Evolutionary conservation across 2,888 invertebrate genomes (phyloP), one percentile per base, ranked within the genome.

Genomic region (Ganaspis brasiliensis): DNA sequence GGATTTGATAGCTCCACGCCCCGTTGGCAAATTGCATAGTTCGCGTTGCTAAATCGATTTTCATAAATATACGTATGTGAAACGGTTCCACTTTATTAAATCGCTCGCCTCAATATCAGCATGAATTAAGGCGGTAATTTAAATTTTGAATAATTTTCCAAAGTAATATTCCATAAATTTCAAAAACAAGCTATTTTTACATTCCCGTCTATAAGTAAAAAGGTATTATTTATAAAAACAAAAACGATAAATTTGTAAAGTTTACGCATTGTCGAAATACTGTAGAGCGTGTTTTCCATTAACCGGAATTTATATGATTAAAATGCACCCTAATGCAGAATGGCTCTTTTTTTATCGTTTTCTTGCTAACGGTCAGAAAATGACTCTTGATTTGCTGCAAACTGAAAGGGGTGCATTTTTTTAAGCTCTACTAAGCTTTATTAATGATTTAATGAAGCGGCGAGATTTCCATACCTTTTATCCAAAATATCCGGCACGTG

Each of bases 1-100:
- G 52, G 52, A 76, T 75, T 55, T 56, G 52, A 24, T 24, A 63
- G 21, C 61, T 19, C 19, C 63, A 40, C n/a, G 52, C 40, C 35
- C 35, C 14, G 19, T 2, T 35, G 12, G 16, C 4, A 63, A 63
- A 61, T 26, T 63, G 21, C 21, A 63, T 19, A 61, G 55, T 59
- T 35, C 37, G 16, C n/a, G 16, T 14, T 49, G 12, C n/a, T 24
- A 12, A 26, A 31, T 73, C 9, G n/a, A 21, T n/a, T 24, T 71
- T 45, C 19, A 74, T 49, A 73, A 57, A 61, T 21, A 61, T 37
- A 61, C 24, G 61, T 12, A 24, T 37, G 61, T 40, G 49, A 59
- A 35, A 40, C 24, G 19, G 31, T 52, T 73, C 10, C 16, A 21
- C 9, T n/a, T 52, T 52, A 63, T 52, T 52, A 74, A 49, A 49